Base-by-base conservation (phyloP, 2,797 vertebrate genomes). In the Falco columbarius region DNA sequence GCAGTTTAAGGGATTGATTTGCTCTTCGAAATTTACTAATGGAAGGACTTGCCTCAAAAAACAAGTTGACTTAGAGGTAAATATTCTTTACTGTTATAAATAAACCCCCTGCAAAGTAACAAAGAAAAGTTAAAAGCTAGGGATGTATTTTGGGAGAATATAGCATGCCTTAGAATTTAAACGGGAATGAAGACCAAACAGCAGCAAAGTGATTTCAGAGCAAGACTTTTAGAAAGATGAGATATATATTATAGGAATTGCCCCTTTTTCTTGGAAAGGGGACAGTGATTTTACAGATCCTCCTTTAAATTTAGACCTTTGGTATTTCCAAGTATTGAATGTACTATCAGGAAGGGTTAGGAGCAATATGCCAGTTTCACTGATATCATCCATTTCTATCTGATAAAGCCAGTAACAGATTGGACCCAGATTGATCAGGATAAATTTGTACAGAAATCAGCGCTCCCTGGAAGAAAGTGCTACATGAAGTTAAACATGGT, bases 401-500 rank as follows among this genome's bases (percentile, higher is more conserved):
- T 88, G 73, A 93, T 94, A 68, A 86, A 94, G 81, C 74, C 86
- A 90, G 67, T 83, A 95, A 89, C 89, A 95, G 91, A 95, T 75
- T 95, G 90, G 91, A 90, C 34, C 30, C 76, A 91, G 81, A 95
- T 6, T 94, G 84, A 94, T 91, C 81, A 63, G 49, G 71, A 77
- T 91, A 86, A 92, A 87, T 94, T 70, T 44, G 32, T 77, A 7
- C 4, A 7, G 63, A 73, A 44, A 68, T 75, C 84, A 83, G 54
- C 40, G 72, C 66, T 79, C 54, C 52, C 38, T 42, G 51, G 79
- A 91, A 84, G 59, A 81, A 93, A 81, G 27, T 1, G 1, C 32
- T 44, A 7, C 3, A 4, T 17, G 36, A 46, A 49, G 21, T 70
- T 55, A 75, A 94, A 81, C 26, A 14, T 3, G 21, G 8, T 36